Evolutionary conservation across 2,888 invertebrate species (phyloP).

Genomic region (Pachymerium ferrugineum): DNA sequence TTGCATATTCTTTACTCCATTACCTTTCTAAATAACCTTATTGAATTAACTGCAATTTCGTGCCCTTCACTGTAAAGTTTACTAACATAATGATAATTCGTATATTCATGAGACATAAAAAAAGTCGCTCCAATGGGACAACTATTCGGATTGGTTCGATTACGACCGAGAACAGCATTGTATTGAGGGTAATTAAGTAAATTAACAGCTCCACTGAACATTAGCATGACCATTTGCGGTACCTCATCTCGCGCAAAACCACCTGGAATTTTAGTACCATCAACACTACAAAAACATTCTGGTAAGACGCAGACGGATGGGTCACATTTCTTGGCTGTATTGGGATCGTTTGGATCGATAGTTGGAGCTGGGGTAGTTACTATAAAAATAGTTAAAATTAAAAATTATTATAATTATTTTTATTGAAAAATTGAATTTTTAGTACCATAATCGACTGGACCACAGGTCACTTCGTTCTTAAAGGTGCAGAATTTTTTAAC

Average conservation of each 20-base stretch:
- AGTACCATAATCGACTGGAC: slow-evolving; percentile 59
- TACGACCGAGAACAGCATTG: slow-evolving; percentile 72
- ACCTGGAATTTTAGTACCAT: slow-evolving; percentile 81
- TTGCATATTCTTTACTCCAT: background rate
- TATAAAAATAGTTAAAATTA: background rate
- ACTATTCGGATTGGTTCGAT: slow-evolving; percentile 79
- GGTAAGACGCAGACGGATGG: slow-evolving; percentile 69
- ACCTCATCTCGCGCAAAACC: slow-evolving; percentile 74
- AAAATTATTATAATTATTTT: background rate
- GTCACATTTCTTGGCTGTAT: slow-evolving; percentile 61
- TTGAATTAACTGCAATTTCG: slow-evolving; percentile 67
- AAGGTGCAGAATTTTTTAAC: slow-evolving; percentile 84
- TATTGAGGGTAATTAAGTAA: slow-evolving; percentile 84
- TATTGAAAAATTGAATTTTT: background rate
- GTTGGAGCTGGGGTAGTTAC: slow-evolving; percentile 30
- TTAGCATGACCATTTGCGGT: slow-evolving; percentile 86
- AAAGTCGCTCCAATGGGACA: slow-evolving; percentile 86
- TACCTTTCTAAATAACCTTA: slow-evolving; percentile 43
- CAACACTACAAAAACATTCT: slow-evolving; percentile 86
- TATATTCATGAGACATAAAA: slow-evolving; percentile 82
- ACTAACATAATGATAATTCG: slow-evolving; percentile 90
- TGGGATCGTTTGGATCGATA: slow-evolving; percentile 66
- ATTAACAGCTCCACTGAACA: slow-evolving; percentile 90
- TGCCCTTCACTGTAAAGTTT: slow-evolving; percentile 81
- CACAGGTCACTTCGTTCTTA: slow-evolving; percentile 81